phyloP scores from a whole-genome alignment of 2,797 vertebrate genomes.

The Sparus aurata region DNA sequence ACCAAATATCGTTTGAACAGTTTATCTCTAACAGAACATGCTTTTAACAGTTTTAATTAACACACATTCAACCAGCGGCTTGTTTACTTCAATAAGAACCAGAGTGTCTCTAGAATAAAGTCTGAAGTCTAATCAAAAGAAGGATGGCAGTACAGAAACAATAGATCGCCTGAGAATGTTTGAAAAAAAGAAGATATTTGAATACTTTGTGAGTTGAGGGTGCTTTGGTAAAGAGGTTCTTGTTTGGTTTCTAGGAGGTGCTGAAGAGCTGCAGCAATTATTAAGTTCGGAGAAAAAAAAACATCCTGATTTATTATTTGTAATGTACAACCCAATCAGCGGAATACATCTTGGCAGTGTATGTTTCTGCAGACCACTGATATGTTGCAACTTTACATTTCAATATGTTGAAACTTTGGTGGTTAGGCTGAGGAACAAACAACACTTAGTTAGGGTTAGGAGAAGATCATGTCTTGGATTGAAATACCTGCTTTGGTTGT shows the following conservation, averaged over 20 bases:
- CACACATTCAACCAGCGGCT: constrained; percentile 23
- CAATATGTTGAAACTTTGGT: too few relatives aligned
- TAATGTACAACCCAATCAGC: neutral
- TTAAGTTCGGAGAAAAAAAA: neutral
- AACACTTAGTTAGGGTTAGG: too few relatives aligned
- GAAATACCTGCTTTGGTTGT: too few relatives aligned
- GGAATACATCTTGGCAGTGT: too few relatives aligned
- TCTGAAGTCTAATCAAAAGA: constrained; percentile 5
- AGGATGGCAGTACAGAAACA: neutral
- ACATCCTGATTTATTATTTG: constrained; percentile 34
- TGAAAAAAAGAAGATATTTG: neutral
- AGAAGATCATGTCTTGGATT: too few relatives aligned
- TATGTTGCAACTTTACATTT: too few relatives aligned
- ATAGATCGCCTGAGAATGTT: neutral
- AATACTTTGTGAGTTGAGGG: neutral
- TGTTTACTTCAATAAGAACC: neutral
- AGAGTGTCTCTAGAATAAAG: neutral
- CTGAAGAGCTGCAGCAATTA: neutral
- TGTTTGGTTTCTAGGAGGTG: constrained; percentile 7
- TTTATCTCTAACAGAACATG: constrained; percentile 37
- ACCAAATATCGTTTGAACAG: constrained; percentile 80
- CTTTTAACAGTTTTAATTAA: constrained; percentile 16
- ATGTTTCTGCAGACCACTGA: too few relatives aligned
- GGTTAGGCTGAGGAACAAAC: too few relatives aligned
- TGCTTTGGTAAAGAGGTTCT: constrained; percentile 11